phyloP scores from a whole-genome alignment of 2,113 vertebrate genomes.

The Epinephelus cyanopodus region DNA sequence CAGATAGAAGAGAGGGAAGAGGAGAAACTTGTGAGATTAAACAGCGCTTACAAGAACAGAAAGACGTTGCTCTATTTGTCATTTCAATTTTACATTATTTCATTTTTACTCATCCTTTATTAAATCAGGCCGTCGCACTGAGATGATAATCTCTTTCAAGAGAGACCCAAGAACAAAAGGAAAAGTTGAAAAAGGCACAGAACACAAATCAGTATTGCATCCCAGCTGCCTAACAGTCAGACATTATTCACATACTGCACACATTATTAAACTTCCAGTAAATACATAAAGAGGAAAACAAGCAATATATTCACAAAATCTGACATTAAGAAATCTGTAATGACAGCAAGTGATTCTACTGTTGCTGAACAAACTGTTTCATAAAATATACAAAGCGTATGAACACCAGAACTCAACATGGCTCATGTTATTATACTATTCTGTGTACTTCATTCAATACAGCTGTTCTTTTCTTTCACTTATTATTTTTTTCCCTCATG shows the following conservation, averaged over 20 bases:
- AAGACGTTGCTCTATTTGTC: slow-evolving; percentile 37
- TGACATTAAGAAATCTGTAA: slow-evolving; percentile 4
- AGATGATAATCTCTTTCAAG: slow-evolving; percentile 30
- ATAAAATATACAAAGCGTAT: not conserved
- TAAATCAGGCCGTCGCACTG: slow-evolving; percentile 12
- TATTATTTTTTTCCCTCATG: not conserved
- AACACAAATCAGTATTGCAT: not conserved
- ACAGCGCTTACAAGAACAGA: slow-evolving; percentile 23
- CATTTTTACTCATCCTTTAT: slow-evolving; percentile 38
- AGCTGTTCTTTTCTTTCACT: not conserved
- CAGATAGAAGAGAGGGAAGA: not conserved
- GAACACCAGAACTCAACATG: not conserved
- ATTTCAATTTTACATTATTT: slow-evolving; percentile 44
- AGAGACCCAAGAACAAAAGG: not conserved
- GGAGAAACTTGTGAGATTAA: slow-evolving; percentile 33
- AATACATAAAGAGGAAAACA: not conserved
- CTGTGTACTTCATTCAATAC: not conserved
- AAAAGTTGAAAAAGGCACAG: not conserved
- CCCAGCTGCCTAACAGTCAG: not conserved
- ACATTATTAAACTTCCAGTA: not conserved
- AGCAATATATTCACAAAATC: not conserved
- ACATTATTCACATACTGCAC: slow-evolving; percentile 2
- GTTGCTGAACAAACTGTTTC: not conserved
- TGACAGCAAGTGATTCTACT: not conserved
- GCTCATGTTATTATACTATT: not conserved